These are phyloP conservation scores for Cephus sareptanus DNA, from an alignment of 2,888 invertebrate genomes.

Conservation along the genomic window DNA sequence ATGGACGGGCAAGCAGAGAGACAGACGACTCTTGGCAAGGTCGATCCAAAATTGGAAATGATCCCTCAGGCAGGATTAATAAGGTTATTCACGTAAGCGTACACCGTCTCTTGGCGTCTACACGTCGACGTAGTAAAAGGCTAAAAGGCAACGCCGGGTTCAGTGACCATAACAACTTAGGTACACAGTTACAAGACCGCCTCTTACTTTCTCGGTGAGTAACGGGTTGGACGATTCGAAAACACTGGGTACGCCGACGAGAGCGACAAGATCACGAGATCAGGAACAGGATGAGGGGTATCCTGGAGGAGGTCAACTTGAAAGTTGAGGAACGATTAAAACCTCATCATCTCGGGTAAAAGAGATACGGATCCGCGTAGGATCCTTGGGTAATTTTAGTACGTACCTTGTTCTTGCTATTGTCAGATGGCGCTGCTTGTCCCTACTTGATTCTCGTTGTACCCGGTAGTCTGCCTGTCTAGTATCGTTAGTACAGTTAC, in stretches of 20 bases:
- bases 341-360: too few relatives aligned
- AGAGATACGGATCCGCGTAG: too few relatives aligned
- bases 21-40: background rate
- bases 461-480: too few relatives aligned
- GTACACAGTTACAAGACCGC: constrained; percentile 18
- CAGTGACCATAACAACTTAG: constrained; percentile 48
- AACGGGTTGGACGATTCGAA: constrained; percentile 26
- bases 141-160: constrained; percentile 36
- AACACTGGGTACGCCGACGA: background rate
- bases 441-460: too few relatives aligned
- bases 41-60: background rate
- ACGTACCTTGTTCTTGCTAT: too few relatives aligned
- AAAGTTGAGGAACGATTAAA: too few relatives aligned
- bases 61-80: background rate
- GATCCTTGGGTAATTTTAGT: background rate
- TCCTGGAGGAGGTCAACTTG: too few relatives aligned
- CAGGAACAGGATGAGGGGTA: background rate
- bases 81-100: background rate
- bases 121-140: constrained; percentile 34
- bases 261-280: background rate
- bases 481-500: background rate
- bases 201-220: constrained; percentile 49
- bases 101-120: background rate
- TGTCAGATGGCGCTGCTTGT: too few relatives aligned
- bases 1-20: too few relatives aligned